Base-by-base conservation (phyloP, 1,140 invertebrate species). In the Scaptomyza hsui region DNA sequence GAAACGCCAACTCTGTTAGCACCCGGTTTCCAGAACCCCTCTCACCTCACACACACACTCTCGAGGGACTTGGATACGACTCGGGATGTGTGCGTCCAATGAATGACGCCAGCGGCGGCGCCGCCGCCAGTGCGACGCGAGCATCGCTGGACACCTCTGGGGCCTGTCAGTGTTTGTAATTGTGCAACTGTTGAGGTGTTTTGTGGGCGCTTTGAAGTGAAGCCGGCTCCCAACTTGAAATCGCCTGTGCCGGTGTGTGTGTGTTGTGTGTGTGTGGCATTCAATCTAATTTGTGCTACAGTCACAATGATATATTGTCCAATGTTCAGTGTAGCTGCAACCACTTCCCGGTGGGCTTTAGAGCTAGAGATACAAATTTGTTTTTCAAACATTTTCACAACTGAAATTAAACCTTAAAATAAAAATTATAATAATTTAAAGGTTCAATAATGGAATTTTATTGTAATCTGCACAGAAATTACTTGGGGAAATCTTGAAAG, bases 31-130 rank as follows among this genome's bases (percentile, higher is more conserved):
- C 52, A 52, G 52, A 21, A 53, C 53, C 73, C 49, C 70, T 63
- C 39, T 16, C 13, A 4, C n/a, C 15, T 24, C 29, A 9, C 7
- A 9, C 29, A 32, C 3, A 4, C 35, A 10, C 13, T 19, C 51
- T 15, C 7, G 35, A 4, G 51, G 57, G 48, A 39, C 7, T 45
- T 21, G 56, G 63, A 49, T 35, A 18, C 51, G 35, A 29, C 49
- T 44, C 49, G 42, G 65, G 49, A 65, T 72, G 56, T 77, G 80
- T 86, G 0, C 7, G 26, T 7, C 32, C 81, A 86, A 77, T 85
- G 73, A 60, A 64, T 85, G 77, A 77, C 81, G 81, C 77, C 81
- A 81, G 69, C 74, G 57, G 24, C 53, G 55, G 32, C 61, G 42
- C 39, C 64, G 42, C 39, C 64, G 62, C 52, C 72, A 55, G 49